Conservation (phyloP, 2,797 vertebrate genomes). For the Allobates femoralis region DNA sequence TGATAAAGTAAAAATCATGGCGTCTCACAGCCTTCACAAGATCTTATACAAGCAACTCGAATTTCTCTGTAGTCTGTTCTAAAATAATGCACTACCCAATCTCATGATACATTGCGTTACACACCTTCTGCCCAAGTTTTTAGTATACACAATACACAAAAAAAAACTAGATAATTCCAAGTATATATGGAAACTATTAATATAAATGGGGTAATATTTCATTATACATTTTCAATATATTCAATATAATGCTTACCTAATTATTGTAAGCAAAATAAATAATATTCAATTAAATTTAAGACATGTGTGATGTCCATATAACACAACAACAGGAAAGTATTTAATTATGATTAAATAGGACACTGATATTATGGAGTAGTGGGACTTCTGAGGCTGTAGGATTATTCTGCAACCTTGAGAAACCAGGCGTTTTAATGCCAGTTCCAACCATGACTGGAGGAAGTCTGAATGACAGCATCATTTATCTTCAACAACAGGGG, state of each 20-base stretch:
- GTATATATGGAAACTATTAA: neutral
- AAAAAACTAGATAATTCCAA: neutral
- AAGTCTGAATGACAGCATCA: conserved; percentile 57
- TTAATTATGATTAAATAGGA: neutral
- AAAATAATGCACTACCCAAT: neutral
- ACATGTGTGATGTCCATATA: neutral
- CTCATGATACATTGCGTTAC: neutral
- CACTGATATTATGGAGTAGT: neutral
- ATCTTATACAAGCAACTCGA: neutral
- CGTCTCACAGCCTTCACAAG: neutral
- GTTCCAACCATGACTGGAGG: conserved; percentile 48
- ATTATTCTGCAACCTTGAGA: conserved; percentile 51
- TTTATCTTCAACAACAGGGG: conserved; percentile 61
- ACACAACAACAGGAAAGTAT: neutral
- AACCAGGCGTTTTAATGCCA: conserved; percentile 40
- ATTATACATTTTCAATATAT: no score
- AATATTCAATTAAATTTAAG: neutral
- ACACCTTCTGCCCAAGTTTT: neutral
- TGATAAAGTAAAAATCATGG: neutral
- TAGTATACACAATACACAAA: neutral
- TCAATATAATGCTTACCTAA: neutral
- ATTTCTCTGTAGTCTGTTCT: neutral
- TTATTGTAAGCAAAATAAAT: neutral
- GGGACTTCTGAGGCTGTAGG: conserved; percentile 5
- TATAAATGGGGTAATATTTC: no score